Evolutionary conservation across 2,113 vertebrate genomes (phyloP).

Genomic region (Nesogale talazaci): DNA sequence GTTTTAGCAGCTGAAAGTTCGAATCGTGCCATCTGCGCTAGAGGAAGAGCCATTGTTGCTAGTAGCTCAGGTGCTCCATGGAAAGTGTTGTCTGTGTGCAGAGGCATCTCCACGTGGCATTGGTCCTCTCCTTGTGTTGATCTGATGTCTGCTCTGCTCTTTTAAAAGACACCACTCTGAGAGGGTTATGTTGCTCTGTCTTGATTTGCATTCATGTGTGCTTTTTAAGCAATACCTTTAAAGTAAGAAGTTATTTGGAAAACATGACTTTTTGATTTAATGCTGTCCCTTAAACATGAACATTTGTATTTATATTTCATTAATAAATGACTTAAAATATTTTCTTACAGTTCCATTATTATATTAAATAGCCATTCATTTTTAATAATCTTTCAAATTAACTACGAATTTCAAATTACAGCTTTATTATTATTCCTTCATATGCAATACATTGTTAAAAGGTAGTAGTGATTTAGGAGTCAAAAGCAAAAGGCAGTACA

Average conservation of each 20-base stretch:
- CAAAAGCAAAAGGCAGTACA: too few relatives aligned
- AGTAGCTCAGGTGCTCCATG: background rate
- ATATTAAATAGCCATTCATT: background rate
- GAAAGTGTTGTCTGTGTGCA: too few relatives aligned
- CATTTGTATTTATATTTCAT: background rate
- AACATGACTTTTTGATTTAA: background rate
- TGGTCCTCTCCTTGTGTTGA: too few relatives aligned
- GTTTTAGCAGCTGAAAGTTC: background rate
- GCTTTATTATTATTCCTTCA: background rate
- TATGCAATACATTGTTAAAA: background rate
- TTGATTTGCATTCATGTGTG: background rate
- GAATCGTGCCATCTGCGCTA: background rate
- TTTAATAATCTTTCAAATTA: background rate
- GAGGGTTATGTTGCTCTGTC: background rate
- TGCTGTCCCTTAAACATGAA: background rate
- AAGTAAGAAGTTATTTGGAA: background rate
- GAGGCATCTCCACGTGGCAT: too few relatives aligned
- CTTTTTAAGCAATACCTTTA: background rate
- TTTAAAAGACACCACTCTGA: background rate
- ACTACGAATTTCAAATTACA: background rate
- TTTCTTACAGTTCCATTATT: background rate
- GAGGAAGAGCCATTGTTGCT: background rate
- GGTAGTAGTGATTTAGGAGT: too few relatives aligned
- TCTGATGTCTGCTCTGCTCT: background rate
- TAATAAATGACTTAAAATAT: background rate